Conservation (phyloP, 2,113 vertebrate species). For the Hyperopisus bebe region DNA sequence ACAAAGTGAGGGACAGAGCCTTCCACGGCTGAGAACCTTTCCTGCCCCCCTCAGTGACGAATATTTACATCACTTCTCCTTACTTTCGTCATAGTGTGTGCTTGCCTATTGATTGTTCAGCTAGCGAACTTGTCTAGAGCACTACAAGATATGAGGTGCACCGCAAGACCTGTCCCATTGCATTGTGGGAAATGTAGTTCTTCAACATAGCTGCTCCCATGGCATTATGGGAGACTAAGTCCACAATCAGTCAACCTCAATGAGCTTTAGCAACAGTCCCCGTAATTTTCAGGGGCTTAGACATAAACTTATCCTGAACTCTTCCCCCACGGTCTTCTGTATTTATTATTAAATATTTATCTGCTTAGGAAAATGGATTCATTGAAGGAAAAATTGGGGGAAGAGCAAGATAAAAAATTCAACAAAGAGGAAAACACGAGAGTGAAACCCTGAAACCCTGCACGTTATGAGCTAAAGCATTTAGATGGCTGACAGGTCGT, state of each 20-base stretch:
- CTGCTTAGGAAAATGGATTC: background rate
- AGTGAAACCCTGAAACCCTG: background rate
- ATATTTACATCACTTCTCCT: background rate
- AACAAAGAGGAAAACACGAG: background rate
- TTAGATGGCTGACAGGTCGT: background rate
- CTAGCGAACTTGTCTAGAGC: background rate
- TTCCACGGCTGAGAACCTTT: background rate
- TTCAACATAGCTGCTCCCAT: background rate
- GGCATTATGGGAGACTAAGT: background rate
- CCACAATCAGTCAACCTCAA: background rate
- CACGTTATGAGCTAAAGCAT: background rate
- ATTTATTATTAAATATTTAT: slow-evolving; percentile 12
- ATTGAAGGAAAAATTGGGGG: background rate
- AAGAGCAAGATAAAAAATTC: background rate
- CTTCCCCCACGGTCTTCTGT: background rate
- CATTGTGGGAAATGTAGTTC: background rate
- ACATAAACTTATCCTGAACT: background rate
- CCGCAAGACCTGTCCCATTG: background rate
- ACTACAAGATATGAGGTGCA: background rate
- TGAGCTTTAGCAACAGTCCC: background rate
- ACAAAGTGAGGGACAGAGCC: background rate
- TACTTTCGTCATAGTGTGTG: background rate
- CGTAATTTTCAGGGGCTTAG: background rate
- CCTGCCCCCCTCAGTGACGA: background rate
- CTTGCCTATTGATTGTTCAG: background rate